Evolutionary conservation across 1,140 invertebrate genomes (phyloP), one percentile per base, ranked within the genome.

Genomic region (Pseudoatta argentina): DNA sequence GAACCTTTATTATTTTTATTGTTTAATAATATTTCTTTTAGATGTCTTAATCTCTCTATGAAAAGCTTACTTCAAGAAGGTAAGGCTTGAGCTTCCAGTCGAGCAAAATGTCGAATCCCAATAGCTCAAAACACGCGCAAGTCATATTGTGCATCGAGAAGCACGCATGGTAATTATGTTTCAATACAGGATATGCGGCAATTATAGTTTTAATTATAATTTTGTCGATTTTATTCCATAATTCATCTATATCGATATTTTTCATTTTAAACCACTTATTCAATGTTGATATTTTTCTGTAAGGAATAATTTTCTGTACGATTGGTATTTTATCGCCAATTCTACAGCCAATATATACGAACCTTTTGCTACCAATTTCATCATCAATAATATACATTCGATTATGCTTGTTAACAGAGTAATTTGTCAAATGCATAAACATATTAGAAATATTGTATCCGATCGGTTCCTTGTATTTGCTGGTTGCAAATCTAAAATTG

Each of bases 401-500:
- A 92, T 97, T 98, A 88, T 98, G 97, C 92, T 99, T 99, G 95
- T 99, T 99, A 1, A 99, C 97, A 0, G 98, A 98, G 93, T 99
- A 99, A 96, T 99, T 99, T 0, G 99, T 99, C 81, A 99, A 95
- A 95, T 99, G 99, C 98, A 99, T 99, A 93, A 97, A 99, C 51
- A 98, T 96, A 93, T 99, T 98, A 0, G 96, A 96, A 2, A 97
- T 96, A 89, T 99, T 99, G 53, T 97, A 96, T 18, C 96, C 95
- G 64, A 96, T 97, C 0, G 98, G 98, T 90, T 98, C 97, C 85
- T 96, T 96, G 92, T 98, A 99, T 90, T 97, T 96, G 88, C 96
- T 97, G 1, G 98, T 99, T 0, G 98, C 98, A 94, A 99, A 98
- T 92, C 98, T 97, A 79, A 72, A 93, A 93, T 53, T 27, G 24